A percentile compares a stretch with the other conserved stretches of the same genome.
Conservation (phyloP, 2,888 invertebrate species). For the Eurois occulta region DNA sequence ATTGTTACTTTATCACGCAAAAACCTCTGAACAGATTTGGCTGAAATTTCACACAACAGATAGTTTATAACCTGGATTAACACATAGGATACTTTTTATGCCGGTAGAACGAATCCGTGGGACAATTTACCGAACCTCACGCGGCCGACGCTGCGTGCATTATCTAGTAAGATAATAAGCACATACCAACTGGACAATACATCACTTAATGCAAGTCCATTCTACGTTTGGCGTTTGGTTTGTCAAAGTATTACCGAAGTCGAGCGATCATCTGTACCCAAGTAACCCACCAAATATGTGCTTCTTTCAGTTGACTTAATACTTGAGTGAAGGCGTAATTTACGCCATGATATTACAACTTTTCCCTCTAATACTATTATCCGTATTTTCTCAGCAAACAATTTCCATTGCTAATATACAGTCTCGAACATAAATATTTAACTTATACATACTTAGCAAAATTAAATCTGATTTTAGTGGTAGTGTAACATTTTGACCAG, state of each 20-base stretch:
- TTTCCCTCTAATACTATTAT: neutral
- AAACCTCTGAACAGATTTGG: neutral
- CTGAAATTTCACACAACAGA: neutral
- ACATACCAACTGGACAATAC: too few species aligned
- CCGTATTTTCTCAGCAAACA: conserved; percentile 1
- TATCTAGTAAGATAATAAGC: too few species aligned
- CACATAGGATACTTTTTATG: neutral
- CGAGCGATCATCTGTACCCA: neutral
- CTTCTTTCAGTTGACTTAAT: conserved; percentile 18
- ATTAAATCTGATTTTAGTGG: neutral
- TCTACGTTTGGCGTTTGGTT: neutral
- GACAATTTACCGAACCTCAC: neutral
- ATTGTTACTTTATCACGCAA: too few species aligned
- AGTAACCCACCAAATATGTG: conserved; percentile 10
- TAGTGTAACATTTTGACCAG: neutral
- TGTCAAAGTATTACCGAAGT: neutral
- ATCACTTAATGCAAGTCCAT: neutral
- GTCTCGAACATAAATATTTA: neutral
- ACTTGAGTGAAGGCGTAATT: conserved; percentile 18
- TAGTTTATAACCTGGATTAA: neutral
- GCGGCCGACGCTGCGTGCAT: too few species aligned
- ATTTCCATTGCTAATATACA: neutral
- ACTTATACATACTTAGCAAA: neutral
- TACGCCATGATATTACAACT: conserved; percentile 23
- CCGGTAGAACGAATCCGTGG: neutral